phyloP scores from a whole-genome alignment of 2,113 vertebrate species.

The Syngnathus scovelli region DNA sequence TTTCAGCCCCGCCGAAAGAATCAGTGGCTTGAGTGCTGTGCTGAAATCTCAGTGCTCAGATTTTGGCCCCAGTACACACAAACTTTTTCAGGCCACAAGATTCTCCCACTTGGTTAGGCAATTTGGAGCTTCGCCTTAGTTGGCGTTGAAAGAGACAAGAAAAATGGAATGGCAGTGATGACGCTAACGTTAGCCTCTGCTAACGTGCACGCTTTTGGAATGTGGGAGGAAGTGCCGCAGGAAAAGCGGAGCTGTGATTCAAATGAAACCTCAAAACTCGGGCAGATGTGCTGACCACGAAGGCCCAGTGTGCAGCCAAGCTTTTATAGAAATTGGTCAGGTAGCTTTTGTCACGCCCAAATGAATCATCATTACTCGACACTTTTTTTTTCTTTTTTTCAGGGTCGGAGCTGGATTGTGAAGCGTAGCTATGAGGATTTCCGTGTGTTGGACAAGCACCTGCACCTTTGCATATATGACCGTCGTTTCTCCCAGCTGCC shows the following conservation, averaged over 20 bases:
- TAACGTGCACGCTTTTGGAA: background rate
- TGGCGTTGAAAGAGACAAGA: conserved; percentile 32
- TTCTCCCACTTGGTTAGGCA: conserved; percentile 45
- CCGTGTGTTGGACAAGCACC: conserved; percentile 92
- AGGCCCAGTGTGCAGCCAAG: too few species aligned
- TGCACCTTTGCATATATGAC: conserved; percentile 97
- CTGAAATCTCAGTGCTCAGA: conserved; percentile 33
- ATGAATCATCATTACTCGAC: background rate
- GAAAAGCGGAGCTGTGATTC: background rate
- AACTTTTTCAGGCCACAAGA: conserved; percentile 37
- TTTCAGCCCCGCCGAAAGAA: conserved; percentile 29
- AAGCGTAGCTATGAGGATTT: conserved; percentile 99
- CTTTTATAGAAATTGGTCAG: background rate
- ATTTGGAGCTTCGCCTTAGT: conserved; percentile 31
- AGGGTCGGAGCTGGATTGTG: conserved; percentile 98
- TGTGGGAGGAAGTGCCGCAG: background rate
- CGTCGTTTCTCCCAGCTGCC: conserved; percentile 94
- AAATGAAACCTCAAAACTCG: background rate
- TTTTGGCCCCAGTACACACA: conserved; percentile 36
- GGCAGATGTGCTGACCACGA: background rate
- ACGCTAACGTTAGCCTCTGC: too few species aligned
- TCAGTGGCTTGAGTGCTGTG: conserved; percentile 32
- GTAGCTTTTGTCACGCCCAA: background rate
- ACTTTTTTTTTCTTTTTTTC: background rate
- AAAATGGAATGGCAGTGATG: conserved; percentile 10